Evolutionary conservation across 2,888 invertebrate genomes (phyloP).

Genomic region (Athalia cordata): DNA sequence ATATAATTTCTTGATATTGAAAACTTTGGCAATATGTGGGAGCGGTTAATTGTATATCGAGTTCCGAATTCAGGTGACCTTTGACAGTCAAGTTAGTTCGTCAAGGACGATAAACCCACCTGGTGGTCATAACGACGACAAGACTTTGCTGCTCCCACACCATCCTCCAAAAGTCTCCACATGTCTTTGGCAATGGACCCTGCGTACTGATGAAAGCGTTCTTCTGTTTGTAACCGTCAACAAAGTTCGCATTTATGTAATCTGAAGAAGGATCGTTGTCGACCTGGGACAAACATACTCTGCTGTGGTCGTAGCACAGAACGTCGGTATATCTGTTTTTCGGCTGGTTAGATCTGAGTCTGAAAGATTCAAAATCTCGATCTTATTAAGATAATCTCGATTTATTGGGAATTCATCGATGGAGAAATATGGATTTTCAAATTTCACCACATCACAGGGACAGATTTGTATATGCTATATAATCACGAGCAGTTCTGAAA

Average conservation of each 20-base stretch:
- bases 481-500: too few relatives aligned
- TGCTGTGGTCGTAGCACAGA: slow-evolving; percentile 95
- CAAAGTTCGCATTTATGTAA: slow-evolving; percentile 98
- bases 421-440: too few relatives aligned
- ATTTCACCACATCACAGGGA: too few relatives aligned
- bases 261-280: slow-evolving; percentile 88
- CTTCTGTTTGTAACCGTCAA: slow-evolving; percentile 98
- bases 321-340: slow-evolving; percentile 97
- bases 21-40: too few relatives aligned
- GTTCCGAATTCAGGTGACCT: slow-evolving; percentile 11
- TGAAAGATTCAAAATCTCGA: slow-evolving; percentile 62
- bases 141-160: slow-evolving; percentile 96
- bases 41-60: neutral
- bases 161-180: slow-evolving; percentile 98
- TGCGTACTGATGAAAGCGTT: slow-evolving; percentile 99
- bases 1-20: too few relatives aligned
- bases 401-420: too few relatives aligned
- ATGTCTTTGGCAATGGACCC: slow-evolving; percentile 96
- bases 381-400: neutral
- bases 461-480: too few relatives aligned
- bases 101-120: slow-evolving; percentile 64
- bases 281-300: slow-evolving; percentile 88
- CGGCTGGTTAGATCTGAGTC: slow-evolving; percentile 82
- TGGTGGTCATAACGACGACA: slow-evolving; percentile 96
- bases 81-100: neutral